Base-by-base conservation (phyloP, 1,140 invertebrate genomes). In the Dufourea novaeangliae region DNA sequence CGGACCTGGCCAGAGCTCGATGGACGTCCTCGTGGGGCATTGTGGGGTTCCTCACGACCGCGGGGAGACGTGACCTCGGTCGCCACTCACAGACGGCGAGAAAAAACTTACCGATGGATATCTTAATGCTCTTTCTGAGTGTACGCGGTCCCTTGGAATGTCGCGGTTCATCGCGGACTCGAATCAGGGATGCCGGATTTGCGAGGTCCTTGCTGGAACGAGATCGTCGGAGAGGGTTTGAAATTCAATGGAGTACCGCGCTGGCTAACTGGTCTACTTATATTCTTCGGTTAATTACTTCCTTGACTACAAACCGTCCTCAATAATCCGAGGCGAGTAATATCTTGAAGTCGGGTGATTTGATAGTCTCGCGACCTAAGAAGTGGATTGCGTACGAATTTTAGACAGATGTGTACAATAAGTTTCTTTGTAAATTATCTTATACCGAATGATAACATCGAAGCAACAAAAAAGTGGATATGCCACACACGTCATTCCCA, bases 11-110 rank as follows among this genome's bases (percentile, higher is more conserved):
- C 12, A n/a, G 39, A 22, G 25, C 50, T 14, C 68, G 68, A 73
- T 57, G 46, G 75, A 83, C 80, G 76, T 73, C 52, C 54, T 68
- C 76, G 66, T 79, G 52, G 69, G 64, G 72, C 63, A 82, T 83
- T 71, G 72, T 73, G 82, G 80, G 68, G 82, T 77, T 73, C 77
- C 72, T 84, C 82, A 70, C 63, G 78, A 84, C 68, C 81, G 57
- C 54, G 71, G 39, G 74, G 22, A 63, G 68, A 80, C 72, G 63
- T 80, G 83, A 84, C 83, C 83, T 63, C 78, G 52, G 57, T 12
- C 37, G 57, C 32, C 71, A 52, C 54, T 71, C 73, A n/a, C n/a
- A 41, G 22, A 11, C 29, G 32, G 72, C 61, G 68, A 57, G 50
- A 68, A 73, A 74, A 76, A 77, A 68, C 20, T 46, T 41, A n/a